phyloP scores from a whole-genome alignment of 2,113 vertebrate species.

The Hippoglossus stenolepis region DNA sequence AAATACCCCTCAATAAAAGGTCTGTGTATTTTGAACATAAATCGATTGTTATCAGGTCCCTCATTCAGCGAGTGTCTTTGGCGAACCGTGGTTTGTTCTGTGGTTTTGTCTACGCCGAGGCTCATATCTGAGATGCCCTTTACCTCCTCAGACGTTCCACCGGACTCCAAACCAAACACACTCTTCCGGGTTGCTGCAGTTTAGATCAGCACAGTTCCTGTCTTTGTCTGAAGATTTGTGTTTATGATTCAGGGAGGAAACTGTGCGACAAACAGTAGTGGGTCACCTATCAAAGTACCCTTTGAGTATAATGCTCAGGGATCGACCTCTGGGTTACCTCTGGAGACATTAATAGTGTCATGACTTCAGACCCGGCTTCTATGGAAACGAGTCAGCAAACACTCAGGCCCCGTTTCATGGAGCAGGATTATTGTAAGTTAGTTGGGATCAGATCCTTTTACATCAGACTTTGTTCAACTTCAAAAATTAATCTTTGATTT shows the following conservation, averaged over 20 bases:
- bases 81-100: conserved; percentile 17
- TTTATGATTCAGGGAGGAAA: conserved; percentile 62
- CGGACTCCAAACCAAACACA: conserved; percentile 63
- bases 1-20: conserved; percentile 33
- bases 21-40: conserved; percentile 13
- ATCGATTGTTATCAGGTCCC: conserved; percentile 42
- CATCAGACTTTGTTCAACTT: neutral
- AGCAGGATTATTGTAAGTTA: neutral
- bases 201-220: conserved; percentile 68
- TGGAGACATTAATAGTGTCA: neutral
- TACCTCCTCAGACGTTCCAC: conserved; percentile 55
- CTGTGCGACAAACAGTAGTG: conserved; percentile 49
- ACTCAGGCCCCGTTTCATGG: no score
- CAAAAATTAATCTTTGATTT: neutral
- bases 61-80: conserved; percentile 23
- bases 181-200: conserved; percentile 60
- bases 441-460: neutral
- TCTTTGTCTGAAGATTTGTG: conserved; percentile 67
- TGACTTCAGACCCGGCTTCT: neutral
- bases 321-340: neutral
- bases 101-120: conserved; percentile 38
- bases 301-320: neutral
- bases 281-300: conserved; percentile 26
- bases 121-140: conserved; percentile 63
- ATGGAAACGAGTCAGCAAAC: neutral